These are phyloP conservation scores for Theodoxus fluviatilis DNA, from an alignment of 2,888 invertebrate genomes.

Conservation along the genomic window DNA sequence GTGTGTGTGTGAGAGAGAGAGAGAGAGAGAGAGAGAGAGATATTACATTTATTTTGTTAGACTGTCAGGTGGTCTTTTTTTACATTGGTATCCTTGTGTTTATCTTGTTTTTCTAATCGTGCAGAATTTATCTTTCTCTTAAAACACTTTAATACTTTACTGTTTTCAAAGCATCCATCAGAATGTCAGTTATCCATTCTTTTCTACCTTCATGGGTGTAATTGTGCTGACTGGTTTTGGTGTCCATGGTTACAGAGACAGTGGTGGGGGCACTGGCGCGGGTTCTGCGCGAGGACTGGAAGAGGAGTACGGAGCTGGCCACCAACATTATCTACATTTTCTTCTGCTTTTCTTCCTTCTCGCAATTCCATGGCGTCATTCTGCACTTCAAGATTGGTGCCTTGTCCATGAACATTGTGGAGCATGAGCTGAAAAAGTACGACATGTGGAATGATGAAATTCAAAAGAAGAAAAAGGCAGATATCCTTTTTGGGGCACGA, in stretches of 20 bases:
- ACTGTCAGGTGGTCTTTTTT: too few species aligned
- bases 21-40: too few species aligned
- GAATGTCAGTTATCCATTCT: too few species aligned
- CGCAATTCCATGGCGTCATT: slow-evolving; percentile 92
- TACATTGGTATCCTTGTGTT: too few species aligned
- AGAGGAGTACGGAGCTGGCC: slow-evolving; percentile 91
- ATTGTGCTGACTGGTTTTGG: too few species aligned
- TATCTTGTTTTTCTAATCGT: too few species aligned
- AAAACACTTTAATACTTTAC: too few species aligned
- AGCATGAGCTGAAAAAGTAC: slow-evolving; percentile 91
- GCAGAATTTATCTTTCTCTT: too few species aligned
- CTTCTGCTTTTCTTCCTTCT: slow-evolving; percentile 95
- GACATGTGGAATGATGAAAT: slow-evolving; percentile 81
- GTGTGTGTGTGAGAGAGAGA: too few species aligned
- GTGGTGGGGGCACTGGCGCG: slow-evolving; percentile 93
- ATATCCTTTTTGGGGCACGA: slow-evolving; percentile 59
- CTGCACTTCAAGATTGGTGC: slow-evolving; percentile 95
- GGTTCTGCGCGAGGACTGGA: slow-evolving; percentile 96
- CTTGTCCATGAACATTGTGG: slow-evolving; percentile 93
- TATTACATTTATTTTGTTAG: too few species aligned
- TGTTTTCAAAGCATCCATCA: too few species aligned
- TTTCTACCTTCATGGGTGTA: too few species aligned
- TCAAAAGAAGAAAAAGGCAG: slow-evolving; percentile 59
- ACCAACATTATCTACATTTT: slow-evolving; percentile 96
- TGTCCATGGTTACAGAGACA: slow-evolving; percentile 73